These are phyloP conservation scores for Cataglyphis hispanica DNA, from an alignment of 1,140 invertebrate species.

Conservation along the genomic window DNA sequence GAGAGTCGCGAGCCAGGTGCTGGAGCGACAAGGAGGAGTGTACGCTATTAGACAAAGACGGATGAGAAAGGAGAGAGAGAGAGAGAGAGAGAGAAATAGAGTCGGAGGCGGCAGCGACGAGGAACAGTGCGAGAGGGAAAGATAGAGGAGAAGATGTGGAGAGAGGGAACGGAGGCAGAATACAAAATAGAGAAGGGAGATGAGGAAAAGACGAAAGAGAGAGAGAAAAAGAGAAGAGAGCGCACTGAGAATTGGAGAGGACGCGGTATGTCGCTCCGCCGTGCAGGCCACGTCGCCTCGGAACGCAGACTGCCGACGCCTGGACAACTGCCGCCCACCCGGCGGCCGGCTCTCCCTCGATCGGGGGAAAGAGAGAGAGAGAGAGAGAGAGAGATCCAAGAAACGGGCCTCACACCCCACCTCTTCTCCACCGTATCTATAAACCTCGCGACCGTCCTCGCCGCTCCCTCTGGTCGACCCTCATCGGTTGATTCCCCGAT, in stretches of 20 bases:
- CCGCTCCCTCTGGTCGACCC: constrained; percentile 15
- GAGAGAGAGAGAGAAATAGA: background rate
- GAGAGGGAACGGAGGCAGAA: constrained; percentile 45
- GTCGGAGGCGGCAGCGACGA: constrained; percentile 40
- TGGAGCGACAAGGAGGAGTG: constrained; percentile 52
- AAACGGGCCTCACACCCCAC: constrained; percentile 15
- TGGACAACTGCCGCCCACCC: constrained; percentile 84
- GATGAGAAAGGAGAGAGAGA: background rate
- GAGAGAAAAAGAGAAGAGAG: constrained; percentile 48
- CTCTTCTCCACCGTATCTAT: background rate
- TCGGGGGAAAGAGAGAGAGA: background rate
- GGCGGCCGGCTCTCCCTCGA: constrained; percentile 72
- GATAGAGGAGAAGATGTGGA: background rate
- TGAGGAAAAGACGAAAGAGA: background rate
- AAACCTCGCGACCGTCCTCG: constrained; percentile 27
- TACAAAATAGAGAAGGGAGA: background rate
- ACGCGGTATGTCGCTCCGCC: constrained; percentile 80
- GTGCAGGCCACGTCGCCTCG: constrained; percentile 82
- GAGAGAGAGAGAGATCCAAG: constrained; percentile 38
- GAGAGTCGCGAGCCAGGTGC: constrained; percentile 58
- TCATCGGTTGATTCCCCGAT: constrained; percentile 15
- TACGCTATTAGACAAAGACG: constrained; percentile 55
- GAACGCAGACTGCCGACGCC: constrained; percentile 79
- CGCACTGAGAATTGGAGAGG: constrained; percentile 73
- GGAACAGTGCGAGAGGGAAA: constrained; percentile 18